phyloP scores from a whole-genome alignment of 2,113 vertebrate species.

The human region GRCh38 chr2:5933001-5933500 shows the following conservation, averaged over 20 bases:
- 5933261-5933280: fast-evolving
- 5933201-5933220: neutral
- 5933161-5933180: neutral
- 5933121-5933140: neutral
- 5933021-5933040: neutral
- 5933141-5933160: neutral
- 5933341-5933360: neutral
- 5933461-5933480: neutral
- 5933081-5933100: neutral
- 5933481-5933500: neutral
- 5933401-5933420: neutral
- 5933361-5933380: fast-evolving
- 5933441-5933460: neutral
- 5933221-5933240: neutral
- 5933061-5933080: neutral
- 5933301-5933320: neutral
- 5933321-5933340: neutral
- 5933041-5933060: neutral
- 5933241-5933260: neutral
- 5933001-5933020: neutral
- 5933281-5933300: neutral
- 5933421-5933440: neutral
- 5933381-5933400: neutral
- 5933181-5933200: neutral
- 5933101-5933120: neutral